Evolutionary conservation across 1,140 invertebrate species (phyloP).

Genomic region (Penaeus chinensis): DNA sequence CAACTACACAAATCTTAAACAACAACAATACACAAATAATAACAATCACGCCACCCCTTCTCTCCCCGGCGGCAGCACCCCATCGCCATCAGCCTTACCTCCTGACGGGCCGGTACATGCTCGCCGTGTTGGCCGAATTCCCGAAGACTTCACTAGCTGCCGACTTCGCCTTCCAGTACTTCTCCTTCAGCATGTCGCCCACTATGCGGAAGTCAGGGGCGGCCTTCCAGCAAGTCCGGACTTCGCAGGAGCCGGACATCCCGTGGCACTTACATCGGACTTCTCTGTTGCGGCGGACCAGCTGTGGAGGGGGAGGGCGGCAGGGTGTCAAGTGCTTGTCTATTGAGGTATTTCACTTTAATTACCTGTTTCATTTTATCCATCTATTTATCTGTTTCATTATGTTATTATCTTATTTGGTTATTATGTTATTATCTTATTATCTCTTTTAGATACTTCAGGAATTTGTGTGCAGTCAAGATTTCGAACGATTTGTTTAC

Average conservation of each 20-base stretch:
- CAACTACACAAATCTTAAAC: too few species aligned
- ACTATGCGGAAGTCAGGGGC: slow-evolving; percentile 73
- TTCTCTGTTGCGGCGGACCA: slow-evolving; percentile 68
- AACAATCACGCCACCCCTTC: too few species aligned
- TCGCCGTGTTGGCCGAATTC: slow-evolving; percentile 47
- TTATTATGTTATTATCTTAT: too few species aligned
- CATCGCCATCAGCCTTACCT: slow-evolving; percentile 7
- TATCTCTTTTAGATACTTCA: too few species aligned
- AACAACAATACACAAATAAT: too few species aligned
- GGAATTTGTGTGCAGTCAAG: too few species aligned
- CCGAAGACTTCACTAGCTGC: slow-evolving; percentile 42
- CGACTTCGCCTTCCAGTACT: slow-evolving; percentile 69
- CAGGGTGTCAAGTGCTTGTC: too few species aligned
- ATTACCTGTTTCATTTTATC: not conserved
- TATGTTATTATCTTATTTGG: too few species aligned
- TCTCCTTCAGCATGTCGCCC: slow-evolving; percentile 72
- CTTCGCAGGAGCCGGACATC: slow-evolving; percentile 70
- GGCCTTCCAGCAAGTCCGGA: slow-evolving; percentile 73
- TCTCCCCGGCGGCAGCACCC: too few species aligned
- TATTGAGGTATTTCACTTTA: not conserved
- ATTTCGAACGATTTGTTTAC: too few species aligned
- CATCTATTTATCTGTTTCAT: not conserved
- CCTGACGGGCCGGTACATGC: slow-evolving; percentile 46
- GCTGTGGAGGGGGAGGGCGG: slow-evolving; percentile 58
- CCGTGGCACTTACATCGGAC: slow-evolving; percentile 78